These are phyloP conservation scores for Oligia latruncula DNA, from an alignment of 2,888 invertebrate genomes.

Conservation along the genomic window DNA sequence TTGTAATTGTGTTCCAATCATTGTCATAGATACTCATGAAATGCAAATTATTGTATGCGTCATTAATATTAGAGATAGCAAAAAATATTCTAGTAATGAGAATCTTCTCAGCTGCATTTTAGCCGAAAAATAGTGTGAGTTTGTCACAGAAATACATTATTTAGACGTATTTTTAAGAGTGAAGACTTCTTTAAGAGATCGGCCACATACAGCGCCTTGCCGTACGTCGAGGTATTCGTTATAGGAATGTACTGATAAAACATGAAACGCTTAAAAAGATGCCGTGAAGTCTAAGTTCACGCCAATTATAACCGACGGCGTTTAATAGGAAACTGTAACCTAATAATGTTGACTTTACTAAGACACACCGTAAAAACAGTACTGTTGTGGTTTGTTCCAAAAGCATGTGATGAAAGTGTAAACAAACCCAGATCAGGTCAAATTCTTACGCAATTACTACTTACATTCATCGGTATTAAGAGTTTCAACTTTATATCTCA, in stretches of 20 bases:
- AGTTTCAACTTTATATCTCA: neutral
- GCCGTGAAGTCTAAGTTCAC: neutral
- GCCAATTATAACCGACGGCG: neutral
- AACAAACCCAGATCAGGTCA: neutral
- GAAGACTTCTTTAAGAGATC: neutral
- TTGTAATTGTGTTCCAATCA: conserved; percentile 19
- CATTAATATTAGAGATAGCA: neutral
- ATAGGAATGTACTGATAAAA: neutral
- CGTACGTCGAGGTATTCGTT: neutral
- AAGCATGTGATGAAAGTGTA: neutral
- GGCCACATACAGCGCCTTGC: neutral
- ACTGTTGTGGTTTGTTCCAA: neutral
- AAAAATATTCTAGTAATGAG: neutral
- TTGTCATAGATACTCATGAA: neutral
- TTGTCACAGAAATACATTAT: neutral
- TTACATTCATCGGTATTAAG: neutral
- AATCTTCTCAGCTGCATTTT: neutral
- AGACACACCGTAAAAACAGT: neutral
- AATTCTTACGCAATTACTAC: neutral
- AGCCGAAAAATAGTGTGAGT: neutral
- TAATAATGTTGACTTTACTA: neutral
- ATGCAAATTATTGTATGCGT: neutral
- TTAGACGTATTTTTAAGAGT: neutral
- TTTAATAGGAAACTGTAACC: neutral
- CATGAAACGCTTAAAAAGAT: neutral